A percentile compares a stretch with the other conserved stretches of the same genome.
These are phyloP conservation scores for Smittia sp. DNA, from an alignment of 2,888 invertebrate species.

Conservation along the genomic window DNA sequence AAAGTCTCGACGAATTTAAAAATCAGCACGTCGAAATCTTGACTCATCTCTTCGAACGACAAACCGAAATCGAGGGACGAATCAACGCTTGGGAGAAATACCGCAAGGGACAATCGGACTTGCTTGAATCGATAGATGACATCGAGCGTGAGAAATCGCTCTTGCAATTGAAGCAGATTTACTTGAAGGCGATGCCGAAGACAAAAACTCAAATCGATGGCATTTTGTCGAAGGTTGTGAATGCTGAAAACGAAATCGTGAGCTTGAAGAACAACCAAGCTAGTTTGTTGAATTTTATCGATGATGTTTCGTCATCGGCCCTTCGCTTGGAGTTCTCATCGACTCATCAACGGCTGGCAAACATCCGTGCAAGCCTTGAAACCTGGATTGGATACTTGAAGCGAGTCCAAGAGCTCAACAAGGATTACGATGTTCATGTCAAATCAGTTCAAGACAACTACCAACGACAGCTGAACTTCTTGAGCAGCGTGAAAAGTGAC, in stretches of 20 bases:
- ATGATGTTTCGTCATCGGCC: conserved; percentile 73
- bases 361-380: conserved; percentile 73
- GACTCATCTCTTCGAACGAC: conserved; percentile 73
- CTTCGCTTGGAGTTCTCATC: conserved; percentile 80
- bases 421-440: conserved; percentile 63
- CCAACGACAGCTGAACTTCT: conserved; percentile 62
- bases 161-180: conserved; percentile 76
- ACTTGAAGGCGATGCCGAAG: conserved; percentile 71
- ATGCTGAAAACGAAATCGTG: conserved; percentile 65
- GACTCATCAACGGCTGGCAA: conserved; percentile 71
- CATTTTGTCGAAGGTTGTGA: conserved; percentile 66
- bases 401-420: conserved; percentile 63
- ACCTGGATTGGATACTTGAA: conserved; percentile 77
- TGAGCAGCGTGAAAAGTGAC: conserved; percentile 59
- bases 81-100: conserved; percentile 77
- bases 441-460: conserved; percentile 62
- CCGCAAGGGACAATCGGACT: conserved; percentile 64
- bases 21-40: conserved; percentile 81
- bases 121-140: conserved; percentile 77
- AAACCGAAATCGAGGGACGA: conserved; percentile 68
- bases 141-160: conserved; percentile 75
- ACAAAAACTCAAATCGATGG: conserved; percentile 66
- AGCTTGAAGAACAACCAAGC: conserved; percentile 65
- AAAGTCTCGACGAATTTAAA: conserved; percentile 74
- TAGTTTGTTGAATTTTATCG: conserved; percentile 66